Evolutionary conservation across 2,888 invertebrate species (phyloP).

Genomic region (Sylvicola cinctus): DNA sequence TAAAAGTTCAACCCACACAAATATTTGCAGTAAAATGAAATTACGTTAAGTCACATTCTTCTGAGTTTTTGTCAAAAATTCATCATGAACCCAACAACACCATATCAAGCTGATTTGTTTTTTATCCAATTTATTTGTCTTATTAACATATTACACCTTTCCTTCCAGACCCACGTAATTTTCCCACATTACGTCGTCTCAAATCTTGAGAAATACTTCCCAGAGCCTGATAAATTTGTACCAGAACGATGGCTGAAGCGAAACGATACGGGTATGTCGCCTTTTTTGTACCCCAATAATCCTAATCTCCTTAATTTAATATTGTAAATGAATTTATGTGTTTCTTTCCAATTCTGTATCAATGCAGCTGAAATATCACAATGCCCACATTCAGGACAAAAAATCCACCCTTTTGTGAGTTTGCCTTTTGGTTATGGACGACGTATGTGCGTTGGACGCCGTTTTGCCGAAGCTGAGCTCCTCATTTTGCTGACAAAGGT

Average conservation of each 20-base stretch:
- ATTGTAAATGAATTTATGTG: constrained; percentile 2
- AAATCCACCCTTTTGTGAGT: constrained; percentile 53
- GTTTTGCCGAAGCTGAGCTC: constrained; percentile 64
- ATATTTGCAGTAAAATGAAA: not conserved
- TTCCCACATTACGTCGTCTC: constrained; percentile 61
- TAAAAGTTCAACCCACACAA: too few relatives aligned
- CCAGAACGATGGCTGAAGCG: constrained; percentile 63
- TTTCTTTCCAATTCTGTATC: not conserved
- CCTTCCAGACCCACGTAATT: constrained; percentile 48
- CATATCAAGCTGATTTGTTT: too few relatives aligned
- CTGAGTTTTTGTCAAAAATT: not conserved
- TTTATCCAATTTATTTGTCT: too few relatives aligned
- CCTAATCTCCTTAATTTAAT: not conserved
- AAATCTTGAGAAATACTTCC: constrained; percentile 48
- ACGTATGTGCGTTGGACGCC: constrained; percentile 54
- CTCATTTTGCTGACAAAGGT: constrained; percentile 56
- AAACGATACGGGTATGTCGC: constrained; percentile 17
- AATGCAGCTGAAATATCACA: constrained; percentile 4
- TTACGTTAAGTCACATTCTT: constrained; percentile 3
- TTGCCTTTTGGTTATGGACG: constrained; percentile 59
- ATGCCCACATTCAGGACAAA: constrained; percentile 25
- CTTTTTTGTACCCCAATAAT: not conserved
- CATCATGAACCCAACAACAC: not conserved
- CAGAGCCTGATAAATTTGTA: constrained; percentile 42
- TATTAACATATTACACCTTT: constrained; percentile 7